These are phyloP conservation scores for Holocentrus rufus DNA, from an alignment of 2,797 vertebrate genomes.

Conservation along the genomic window DNA sequence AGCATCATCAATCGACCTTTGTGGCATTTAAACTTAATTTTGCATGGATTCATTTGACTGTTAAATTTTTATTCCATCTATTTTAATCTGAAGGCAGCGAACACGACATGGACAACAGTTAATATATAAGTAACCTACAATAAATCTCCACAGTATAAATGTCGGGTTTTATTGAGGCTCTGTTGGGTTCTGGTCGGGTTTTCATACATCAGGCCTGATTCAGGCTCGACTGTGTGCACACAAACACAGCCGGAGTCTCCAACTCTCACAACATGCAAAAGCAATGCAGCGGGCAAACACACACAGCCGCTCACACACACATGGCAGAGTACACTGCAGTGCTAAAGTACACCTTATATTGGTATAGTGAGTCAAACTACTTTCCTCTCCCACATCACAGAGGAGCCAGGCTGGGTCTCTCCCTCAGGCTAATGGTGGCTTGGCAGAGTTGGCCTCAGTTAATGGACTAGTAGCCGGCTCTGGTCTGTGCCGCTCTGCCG, in stretches of 20 bases:
- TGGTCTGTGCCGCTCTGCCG: constrained; percentile 36
- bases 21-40: too few species aligned
- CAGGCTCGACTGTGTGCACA: too few species aligned
- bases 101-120: too few species aligned
- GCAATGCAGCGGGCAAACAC: constrained; percentile 8
- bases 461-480: constrained; percentile 40
- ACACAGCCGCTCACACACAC: constrained; percentile 2
- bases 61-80: constrained; percentile 8
- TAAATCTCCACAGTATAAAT: too few species aligned
- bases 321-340: not conserved
- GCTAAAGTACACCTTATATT: not conserved
- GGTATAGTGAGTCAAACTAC: constrained; percentile 14
- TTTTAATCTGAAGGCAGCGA: too few species aligned
- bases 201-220: too few species aligned
- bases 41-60: not conserved
- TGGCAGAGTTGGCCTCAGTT: constrained; percentile 34
- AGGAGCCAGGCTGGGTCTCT: not conserved
- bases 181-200: too few species aligned
- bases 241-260: too few species aligned
- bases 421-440: constrained; percentile 20
- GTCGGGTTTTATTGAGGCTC: too few species aligned
- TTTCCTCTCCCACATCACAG: constrained; percentile 23
- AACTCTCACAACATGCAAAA: not conserved
- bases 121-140: too few species aligned
- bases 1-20: too few species aligned